Evolutionary conservation across 2,113 vertebrate genomes (phyloP).

Genomic region (Amphilophus citrinellus): DNA sequence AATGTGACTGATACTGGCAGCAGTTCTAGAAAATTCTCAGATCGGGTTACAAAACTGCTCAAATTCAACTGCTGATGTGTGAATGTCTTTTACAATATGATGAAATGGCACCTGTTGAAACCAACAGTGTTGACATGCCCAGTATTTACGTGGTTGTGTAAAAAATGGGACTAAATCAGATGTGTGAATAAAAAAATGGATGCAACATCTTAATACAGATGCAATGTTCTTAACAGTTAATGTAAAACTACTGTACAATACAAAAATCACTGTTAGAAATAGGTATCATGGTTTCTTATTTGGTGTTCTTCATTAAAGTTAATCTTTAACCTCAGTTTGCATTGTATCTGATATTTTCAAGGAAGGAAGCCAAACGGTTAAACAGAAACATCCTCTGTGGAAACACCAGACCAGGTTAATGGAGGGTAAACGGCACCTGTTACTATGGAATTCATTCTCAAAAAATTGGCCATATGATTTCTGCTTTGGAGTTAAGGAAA

Average conservation of each 20-base stretch:
- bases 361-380: not conserved
- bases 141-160: not conserved
- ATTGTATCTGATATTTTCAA: not conserved
- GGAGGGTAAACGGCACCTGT: conserved; percentile 40
- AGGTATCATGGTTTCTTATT: not conserved
- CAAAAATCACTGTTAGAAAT: conserved; percentile 8
- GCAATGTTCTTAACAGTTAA: conserved; percentile 20
- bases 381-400: not conserved
- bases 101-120: conserved; percentile 13
- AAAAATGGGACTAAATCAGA: not conserved
- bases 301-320: conserved; percentile 39
- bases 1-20: too few species aligned
- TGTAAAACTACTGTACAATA: conserved; percentile 35
- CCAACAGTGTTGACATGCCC: not conserved
- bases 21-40: not conserved
- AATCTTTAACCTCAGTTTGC: conserved; percentile 22
- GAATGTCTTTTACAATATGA: not conserved
- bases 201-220: not conserved
- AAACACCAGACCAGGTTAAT: not conserved
- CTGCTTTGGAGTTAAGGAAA: conserved; percentile 26
- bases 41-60: not conserved
- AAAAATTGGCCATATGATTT: conserved; percentile 46
- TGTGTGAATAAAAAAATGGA: not conserved
- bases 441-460: conserved; percentile 25
- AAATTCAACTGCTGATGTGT: not conserved